A percentile compares a stretch with the other conserved stretches of the same genome.
These are phyloP conservation scores for Cyprinodon brontotheroides DNA, from an alignment of 2,113 vertebrate species.

Conservation along the genomic window DNA sequence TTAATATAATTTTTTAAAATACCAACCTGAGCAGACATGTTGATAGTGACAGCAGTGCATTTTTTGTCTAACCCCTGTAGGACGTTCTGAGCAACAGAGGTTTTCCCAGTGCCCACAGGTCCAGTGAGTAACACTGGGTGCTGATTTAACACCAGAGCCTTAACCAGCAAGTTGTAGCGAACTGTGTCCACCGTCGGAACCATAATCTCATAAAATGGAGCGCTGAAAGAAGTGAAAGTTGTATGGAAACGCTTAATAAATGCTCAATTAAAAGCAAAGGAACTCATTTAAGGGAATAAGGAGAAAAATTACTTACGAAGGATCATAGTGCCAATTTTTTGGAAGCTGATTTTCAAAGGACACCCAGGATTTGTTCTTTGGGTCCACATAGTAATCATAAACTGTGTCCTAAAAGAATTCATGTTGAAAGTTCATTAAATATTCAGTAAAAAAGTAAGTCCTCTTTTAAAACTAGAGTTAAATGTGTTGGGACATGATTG, in stretches of 20 bases:
- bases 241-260: neutral
- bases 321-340: conserved; percentile 85
- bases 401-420: conserved; percentile 82
- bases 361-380: conserved; percentile 85
- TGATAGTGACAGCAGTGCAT: conserved; percentile 85
- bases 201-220: conserved; percentile 89
- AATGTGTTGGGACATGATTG: neutral
- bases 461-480: neutral
- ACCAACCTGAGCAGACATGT: conserved; percentile 90
- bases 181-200: conserved; percentile 89
- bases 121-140: conserved; percentile 86
- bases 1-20: neutral
- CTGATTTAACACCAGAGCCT: conserved; percentile 80
- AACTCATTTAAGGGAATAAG: neutral
- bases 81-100: conserved; percentile 85
- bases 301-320: conserved; percentile 77
- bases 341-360: conserved; percentile 86
- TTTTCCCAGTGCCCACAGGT: conserved; percentile 88
- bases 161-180: conserved; percentile 86
- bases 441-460: no score
- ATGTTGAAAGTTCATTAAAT: neutral
- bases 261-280: neutral
- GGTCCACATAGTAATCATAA: conserved; percentile 89
- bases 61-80: conserved; percentile 82
- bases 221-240: conserved; percentile 60